Base-by-base conservation (phyloP, 2,888 invertebrate genomes). In the Onthophagus sagittarius region DNA sequence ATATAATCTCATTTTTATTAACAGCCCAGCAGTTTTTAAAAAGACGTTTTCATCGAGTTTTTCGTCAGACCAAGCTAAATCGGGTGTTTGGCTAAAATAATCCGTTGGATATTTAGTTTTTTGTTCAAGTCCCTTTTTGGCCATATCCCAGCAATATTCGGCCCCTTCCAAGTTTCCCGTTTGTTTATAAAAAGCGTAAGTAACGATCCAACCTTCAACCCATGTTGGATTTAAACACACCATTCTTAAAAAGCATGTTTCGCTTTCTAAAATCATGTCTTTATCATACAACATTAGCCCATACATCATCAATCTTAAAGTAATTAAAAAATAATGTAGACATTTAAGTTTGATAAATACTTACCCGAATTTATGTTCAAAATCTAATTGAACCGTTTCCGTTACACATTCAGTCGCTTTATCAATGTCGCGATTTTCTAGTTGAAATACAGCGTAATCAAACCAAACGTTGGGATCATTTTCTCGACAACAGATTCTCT, bases 161-260 rank as follows among this genome's bases (percentile, higher is more conserved):
- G 82, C 81, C 7, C 84, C 84, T 75, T 81, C 83, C 14, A 71
- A 69, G 71, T 82, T 81, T 1, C 78, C 77, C n/a, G 74, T 77
- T 72, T 80, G 79, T 73, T 80, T 75, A 74, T 85, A 84, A 77
- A 83, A 84, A 63, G 84, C 64, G 72, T 83, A 82, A 6, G 85
- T 76, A 5, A 81, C 76, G 5, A 80, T 81, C 85, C 85, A 85
- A 33, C 81, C 84, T 81, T 84, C 83, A 2, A 82, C 67, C 83
- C 84, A 85, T 62, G 76, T 77, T 0, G 83, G 81, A 74, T 82
- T 76, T 32, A 79, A 76, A 0, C 81, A 76, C 62, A 83, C 75
- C 23, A 84, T 73, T 15, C 81, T 82, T 73, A 84, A 75, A 53
- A 86, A 80, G 75, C 83, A 83, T 0, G 81, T 83, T 80, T 86